Evolutionary conservation across 2,888 invertebrate genomes (phyloP).

Genomic region (Mongoloraphidia duomilia): DNA sequence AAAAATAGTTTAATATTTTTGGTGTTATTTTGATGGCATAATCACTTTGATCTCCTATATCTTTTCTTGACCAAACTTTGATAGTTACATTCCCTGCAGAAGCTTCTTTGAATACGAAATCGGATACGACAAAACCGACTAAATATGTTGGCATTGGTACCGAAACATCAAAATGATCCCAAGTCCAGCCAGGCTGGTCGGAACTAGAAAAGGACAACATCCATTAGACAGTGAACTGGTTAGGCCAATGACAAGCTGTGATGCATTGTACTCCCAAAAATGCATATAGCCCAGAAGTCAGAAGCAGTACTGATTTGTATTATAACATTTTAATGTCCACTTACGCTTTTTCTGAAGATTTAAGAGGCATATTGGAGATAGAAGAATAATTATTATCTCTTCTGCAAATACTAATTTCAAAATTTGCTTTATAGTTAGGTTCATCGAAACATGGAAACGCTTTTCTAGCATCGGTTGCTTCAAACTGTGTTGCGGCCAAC

Average conservation of each 20-base stretch:
- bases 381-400: conserved; percentile 40
- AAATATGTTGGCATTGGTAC: conserved; percentile 89
- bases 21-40: conserved; percentile 65
- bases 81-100: conserved; percentile 35
- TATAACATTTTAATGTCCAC: conserved; percentile 17
- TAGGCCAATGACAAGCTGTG: too few relatives aligned
- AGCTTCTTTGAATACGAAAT: conserved; percentile 39
- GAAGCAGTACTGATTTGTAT: too few relatives aligned
- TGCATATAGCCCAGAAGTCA: too few relatives aligned
- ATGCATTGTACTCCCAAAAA: too few relatives aligned
- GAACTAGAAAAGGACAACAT: conserved; percentile 29
- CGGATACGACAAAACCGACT: conserved; percentile 68
- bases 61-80: conserved; percentile 58
- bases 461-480: conserved; percentile 59
- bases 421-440: conserved; percentile 73
- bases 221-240: too few relatives aligned
- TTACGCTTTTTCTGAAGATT: conserved; percentile 36
- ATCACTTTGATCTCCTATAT: conserved; percentile 58
- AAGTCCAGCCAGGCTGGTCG: conserved; percentile 42
- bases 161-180: conserved; percentile 58
- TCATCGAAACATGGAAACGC: conserved; percentile 91
- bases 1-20: conserved; percentile 56
- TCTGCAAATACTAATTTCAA: conserved; percentile 52
- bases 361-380: conserved; percentile 64
- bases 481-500: conserved; percentile 69